phyloP scores from a whole-genome alignment of 2,888 invertebrate species.

The Scaptomyza parva region DNA sequence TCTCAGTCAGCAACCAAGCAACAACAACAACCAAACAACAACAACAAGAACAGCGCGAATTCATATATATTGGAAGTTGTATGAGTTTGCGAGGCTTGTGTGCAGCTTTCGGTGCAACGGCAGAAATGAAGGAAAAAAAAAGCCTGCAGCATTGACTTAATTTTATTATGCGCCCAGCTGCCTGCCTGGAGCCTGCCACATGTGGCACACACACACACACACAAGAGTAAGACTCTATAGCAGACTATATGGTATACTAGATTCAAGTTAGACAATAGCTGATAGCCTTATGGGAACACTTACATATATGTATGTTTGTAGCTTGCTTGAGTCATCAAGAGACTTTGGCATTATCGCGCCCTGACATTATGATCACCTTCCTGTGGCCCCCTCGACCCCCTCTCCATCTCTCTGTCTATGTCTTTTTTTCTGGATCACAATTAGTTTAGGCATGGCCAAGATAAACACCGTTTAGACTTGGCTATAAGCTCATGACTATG shows the following conservation, averaged over 20 bases:
- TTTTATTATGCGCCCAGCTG: constrained; percentile 60
- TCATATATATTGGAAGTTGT: constrained; percentile 23
- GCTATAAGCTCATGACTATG: background rate
- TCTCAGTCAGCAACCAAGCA: constrained; percentile 57
- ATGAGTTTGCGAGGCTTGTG: constrained; percentile 35
- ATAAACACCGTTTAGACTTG: constrained; percentile 1
- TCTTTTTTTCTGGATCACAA: constrained; percentile 15
- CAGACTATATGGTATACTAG: constrained; percentile 51
- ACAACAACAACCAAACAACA: constrained; percentile 28
- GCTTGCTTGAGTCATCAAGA: constrained; percentile 67
- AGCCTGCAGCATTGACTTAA: constrained; percentile 56
- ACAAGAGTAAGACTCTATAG: background rate
- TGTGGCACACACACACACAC: constrained; percentile 14
- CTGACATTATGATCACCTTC: constrained; percentile 65
- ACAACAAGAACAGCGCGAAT: constrained; percentile 33
- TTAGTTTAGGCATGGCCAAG: constrained; percentile 31
- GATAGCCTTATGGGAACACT: constrained; percentile 59
- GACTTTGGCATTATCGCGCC: constrained; percentile 57
- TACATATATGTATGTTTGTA: constrained; percentile 4
- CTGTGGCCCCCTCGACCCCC: background rate
- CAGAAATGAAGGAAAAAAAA: background rate
- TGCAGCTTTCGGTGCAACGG: constrained; percentile 36
- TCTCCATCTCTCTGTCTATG: background rate
- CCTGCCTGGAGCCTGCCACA: constrained; percentile 7
- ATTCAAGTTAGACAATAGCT: constrained; percentile 72